Evolutionary conservation across 2,113 vertebrate genomes (phyloP).

Genomic region (Speoplatyrhinus poulsoni): DNA sequence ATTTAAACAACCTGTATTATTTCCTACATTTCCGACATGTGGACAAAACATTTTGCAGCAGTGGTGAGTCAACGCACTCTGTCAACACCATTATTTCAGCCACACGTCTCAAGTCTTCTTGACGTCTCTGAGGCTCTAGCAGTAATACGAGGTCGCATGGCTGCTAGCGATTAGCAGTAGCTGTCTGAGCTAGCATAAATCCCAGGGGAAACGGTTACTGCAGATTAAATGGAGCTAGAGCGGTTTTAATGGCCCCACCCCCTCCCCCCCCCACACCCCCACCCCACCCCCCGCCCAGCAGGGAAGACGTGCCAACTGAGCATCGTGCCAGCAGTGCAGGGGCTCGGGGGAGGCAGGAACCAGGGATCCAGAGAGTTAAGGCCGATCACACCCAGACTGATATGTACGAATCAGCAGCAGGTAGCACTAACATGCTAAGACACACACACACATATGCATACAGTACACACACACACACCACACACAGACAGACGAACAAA

Average conservation of each 20-base stretch:
- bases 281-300: constrained; percentile 22
- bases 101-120: constrained; percentile 41
- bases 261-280: constrained; percentile 26
- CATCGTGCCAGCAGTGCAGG: constrained; percentile 19
- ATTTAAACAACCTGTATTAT: constrained; percentile 14
- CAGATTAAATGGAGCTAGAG: constrained; percentile 61
- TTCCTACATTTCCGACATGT: constrained; percentile 14
- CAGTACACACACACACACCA: no score
- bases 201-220: constrained; percentile 42
- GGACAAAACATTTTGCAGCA: constrained; percentile 19
- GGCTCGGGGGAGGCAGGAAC: constrained; percentile 7
- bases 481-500: neutral
- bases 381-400: constrained; percentile 17
- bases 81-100: constrained; percentile 36
- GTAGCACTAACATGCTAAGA: no score
- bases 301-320: constrained; percentile 11
- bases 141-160: constrained; percentile 54
- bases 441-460: no score
- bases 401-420: constrained; percentile 10
- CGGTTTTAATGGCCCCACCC: constrained; percentile 50
- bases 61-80: neutral
- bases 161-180: constrained; percentile 41
- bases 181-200: constrained; percentile 55
- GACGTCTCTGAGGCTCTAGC: constrained; percentile 43
- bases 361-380: constrained; percentile 24